phyloP scores from a whole-genome alignment of 2,797 vertebrate genomes.

The Peromyscus nudipes region DNA sequence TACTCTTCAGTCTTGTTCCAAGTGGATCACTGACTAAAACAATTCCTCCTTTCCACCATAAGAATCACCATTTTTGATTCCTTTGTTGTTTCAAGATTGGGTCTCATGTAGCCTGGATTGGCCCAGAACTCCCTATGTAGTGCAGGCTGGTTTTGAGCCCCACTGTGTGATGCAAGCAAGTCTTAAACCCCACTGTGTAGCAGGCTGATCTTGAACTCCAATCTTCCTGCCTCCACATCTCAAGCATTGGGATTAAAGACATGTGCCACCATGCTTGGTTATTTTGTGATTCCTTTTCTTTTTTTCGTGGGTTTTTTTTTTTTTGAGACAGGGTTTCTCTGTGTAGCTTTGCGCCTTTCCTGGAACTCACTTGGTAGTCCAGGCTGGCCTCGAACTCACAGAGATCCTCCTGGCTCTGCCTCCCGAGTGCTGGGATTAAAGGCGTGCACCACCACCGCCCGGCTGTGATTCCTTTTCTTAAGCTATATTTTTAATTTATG shows the following conservation, averaged over 20 bases:
- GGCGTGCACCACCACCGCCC: too few relatives aligned
- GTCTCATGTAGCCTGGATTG: neutral
- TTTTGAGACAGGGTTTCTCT: too few relatives aligned
- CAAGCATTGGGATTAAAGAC: neutral
- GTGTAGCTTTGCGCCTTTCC: too few relatives aligned
- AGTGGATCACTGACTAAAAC: neutral
- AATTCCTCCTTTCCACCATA: neutral
- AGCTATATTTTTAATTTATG: neutral
- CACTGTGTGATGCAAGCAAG: neutral
- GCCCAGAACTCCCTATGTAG: neutral
- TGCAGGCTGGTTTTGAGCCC: neutral
- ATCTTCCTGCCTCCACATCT: neutral
- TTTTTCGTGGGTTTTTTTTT: too few relatives aligned
- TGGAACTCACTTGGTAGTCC: too few relatives aligned
- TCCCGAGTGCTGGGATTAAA: too few relatives aligned
- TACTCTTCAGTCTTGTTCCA: conserved; percentile 28
- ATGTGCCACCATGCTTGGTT: neutral
- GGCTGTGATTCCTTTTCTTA: neutral
- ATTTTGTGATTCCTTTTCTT: neutral
- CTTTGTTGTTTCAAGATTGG: neutral
- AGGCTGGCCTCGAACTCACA: too few relatives aligned
- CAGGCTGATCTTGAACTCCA: neutral
- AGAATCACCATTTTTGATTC: conserved; percentile 35
- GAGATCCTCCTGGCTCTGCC: too few relatives aligned
- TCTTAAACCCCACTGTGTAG: neutral